These are phyloP conservation scores for Himalopsyche phryganea DNA, from an alignment of 1,140 invertebrate species.

Conservation along the genomic window DNA sequence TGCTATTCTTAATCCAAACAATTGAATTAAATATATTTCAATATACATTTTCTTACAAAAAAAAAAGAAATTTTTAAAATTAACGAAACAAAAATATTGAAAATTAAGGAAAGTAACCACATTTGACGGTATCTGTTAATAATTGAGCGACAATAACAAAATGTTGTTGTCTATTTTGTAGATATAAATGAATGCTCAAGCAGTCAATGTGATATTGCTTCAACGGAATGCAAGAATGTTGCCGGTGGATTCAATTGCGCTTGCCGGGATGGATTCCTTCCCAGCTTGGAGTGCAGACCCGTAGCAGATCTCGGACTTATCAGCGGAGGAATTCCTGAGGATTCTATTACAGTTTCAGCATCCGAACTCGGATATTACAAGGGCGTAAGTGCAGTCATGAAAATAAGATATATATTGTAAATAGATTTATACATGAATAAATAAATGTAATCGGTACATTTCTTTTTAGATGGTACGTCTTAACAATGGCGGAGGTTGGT, in stretches of 20 bases:
- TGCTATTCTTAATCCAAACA: no score
- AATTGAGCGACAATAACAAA: background rate
- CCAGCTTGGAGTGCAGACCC: conserved; percentile 84
- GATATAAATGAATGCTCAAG: conserved; percentile 91
- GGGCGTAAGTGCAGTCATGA: conserved; percentile 54
- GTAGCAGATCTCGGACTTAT: conserved; percentile 84
- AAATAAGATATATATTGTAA: no score
- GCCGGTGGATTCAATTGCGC: conserved; percentile 90
- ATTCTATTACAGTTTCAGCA: conserved; percentile 81
- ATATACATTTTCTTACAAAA: no score
- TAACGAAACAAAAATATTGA: no score
- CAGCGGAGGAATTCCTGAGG: conserved; percentile 85
- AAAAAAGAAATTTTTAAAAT: no score
- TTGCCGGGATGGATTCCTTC: conserved; percentile 79
- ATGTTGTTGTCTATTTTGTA: conserved; percentile 31
- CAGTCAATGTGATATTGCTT: conserved; percentile 84
- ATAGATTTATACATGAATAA: no score
- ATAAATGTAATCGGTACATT: no score
- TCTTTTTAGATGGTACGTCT: conserved; percentile 67
- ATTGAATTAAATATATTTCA: no score
- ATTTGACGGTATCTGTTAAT: no score
- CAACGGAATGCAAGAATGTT: conserved; percentile 88
- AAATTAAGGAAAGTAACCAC: no score
- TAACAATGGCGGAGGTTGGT: conserved; percentile 83
- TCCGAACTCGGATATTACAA: conserved; percentile 79